Evolutionary conservation across 2,113 vertebrate species (phyloP), one percentile per base, ranked within the genome.

Genomic region (Lates calcarifer): DNA sequence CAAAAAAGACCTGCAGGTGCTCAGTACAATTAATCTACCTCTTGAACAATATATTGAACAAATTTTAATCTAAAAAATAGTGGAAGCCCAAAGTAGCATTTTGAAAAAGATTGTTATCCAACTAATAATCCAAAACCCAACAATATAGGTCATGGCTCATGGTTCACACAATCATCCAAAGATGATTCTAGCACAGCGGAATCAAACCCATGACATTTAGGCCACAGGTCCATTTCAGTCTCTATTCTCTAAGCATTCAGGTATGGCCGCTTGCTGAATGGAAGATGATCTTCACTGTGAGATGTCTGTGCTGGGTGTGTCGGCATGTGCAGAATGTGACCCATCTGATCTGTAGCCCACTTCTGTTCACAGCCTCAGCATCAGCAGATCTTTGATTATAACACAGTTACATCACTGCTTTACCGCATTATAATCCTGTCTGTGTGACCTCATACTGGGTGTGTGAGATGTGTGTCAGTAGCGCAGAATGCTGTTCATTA

Each of bases 281-380:
- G 84, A 90, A 93, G 87, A 87, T 57, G 92, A 91, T 90, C 91
- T 85, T 17, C 55, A 33, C 74, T n/a, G 82, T 63, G 76, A 89
- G 55, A 83, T 89, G 83, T 80, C 77, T 90, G 22, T 10, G 28
- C 84, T 78, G 89, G 88, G 90, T 77, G 88, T 84, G 91, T 77
- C 78, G 84, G 86, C 62, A 80, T 86, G 85, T 80, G 49, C 78
- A 88, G 76, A 83, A 92, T 92, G 88, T 78, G 81, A 72, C 79
- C 74, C 62, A 35, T 82, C 60, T n/a, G 82, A 81, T 79, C 83
- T n/a, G 41, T 8, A 28, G 72, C 57, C 70, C 56, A n/a, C 68
- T 31, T 71, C 71, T 75, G 26, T 60, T 81, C 33, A 39, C 43
- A 41, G 33, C 24, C 33, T 72, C 49, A 71, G 31, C 63, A 62